A percentile compares a stretch with the other conserved stretches of the same genome.
phyloP scores from a whole-genome alignment of 2,888 invertebrate genomes.

The Phymatocera aterrima region DNA sequence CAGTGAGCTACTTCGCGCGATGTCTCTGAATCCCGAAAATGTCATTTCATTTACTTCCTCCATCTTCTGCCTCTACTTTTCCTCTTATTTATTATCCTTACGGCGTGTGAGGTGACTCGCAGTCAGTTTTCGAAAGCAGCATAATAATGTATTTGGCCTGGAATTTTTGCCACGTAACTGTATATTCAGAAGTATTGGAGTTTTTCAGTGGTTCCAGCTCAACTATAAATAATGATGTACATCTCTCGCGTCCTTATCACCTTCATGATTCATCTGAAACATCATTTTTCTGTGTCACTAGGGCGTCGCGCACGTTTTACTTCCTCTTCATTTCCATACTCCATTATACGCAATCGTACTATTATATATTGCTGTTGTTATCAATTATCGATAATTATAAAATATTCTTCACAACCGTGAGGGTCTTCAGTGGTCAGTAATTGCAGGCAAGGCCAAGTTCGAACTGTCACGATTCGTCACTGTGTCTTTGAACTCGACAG shows the following conservation, averaged over 20 bases:
- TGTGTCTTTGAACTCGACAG: background rate
- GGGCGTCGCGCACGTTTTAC: background rate
- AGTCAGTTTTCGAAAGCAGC: slow-evolving; percentile 2
- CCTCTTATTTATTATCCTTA: too few relatives aligned
- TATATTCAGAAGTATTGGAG: background rate
- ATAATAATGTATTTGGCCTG: background rate
- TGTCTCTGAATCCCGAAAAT: background rate
- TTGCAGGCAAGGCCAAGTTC: slow-evolving; percentile 3
- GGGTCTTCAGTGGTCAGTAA: too few relatives aligned
- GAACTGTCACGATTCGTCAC: background rate
- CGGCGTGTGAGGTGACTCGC: too few relatives aligned
- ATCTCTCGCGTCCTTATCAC: background rate
- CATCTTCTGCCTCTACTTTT: too few relatives aligned
- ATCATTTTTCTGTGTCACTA: slow-evolving; percentile 29
- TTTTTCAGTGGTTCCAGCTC: background rate
- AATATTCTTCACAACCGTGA: too few relatives aligned
- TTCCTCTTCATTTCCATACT: too few relatives aligned
- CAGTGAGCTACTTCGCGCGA: too few relatives aligned
- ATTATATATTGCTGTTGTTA: too few relatives aligned
- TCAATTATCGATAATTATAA: too few relatives aligned
- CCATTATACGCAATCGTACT: too few relatives aligned
- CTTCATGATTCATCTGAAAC: background rate
- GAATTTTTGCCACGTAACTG: slow-evolving; percentile 10
- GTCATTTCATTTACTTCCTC: background rate
- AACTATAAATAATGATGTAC: slow-evolving; percentile 1